phyloP scores from a whole-genome alignment of 1,140 invertebrate species.

The Eupeodes corollae region DNA sequence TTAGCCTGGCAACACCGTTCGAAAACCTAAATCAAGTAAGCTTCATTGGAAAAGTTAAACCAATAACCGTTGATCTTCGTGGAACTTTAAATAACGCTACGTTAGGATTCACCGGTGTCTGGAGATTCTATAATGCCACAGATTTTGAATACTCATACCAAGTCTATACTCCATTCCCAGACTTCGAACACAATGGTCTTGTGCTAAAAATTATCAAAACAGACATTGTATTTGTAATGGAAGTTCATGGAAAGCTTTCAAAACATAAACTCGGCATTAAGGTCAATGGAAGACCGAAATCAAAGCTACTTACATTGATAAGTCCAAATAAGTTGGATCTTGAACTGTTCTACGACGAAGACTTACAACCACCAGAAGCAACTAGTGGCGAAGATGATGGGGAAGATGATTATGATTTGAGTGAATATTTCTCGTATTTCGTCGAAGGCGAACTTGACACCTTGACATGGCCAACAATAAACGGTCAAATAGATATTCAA shows the following conservation, averaged over 20 bases:
- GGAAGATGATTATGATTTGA: constrained; percentile 22
- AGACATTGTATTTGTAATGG: constrained; percentile 52
- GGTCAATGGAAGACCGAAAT: constrained; percentile 41
- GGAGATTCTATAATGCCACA: constrained; percentile 53
- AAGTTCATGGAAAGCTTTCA: constrained; percentile 54
- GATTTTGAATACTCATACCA: constrained; percentile 68
- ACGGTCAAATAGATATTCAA: constrained; percentile 45
- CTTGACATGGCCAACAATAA: constrained; percentile 51
- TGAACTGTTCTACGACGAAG: constrained; percentile 24
- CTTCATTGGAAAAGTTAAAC: constrained; percentile 20
- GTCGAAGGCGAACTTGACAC: constrained; percentile 50
- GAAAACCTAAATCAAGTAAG: constrained; percentile 52
- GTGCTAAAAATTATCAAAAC: constrained; percentile 50
- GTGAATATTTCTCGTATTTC: constrained; percentile 44
- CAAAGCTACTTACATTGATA: constrained; percentile 33
- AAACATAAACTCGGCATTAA: constrained; percentile 48
- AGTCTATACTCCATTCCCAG: constrained; percentile 59
- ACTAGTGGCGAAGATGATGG: constrained; percentile 16
- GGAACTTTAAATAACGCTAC: constrained; percentile 60
- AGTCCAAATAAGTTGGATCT: constrained; percentile 22
- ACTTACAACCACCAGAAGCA: constrained; percentile 17
- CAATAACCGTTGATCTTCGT: constrained; percentile 49
- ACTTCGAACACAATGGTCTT: constrained; percentile 60
- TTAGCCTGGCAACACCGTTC: constrained; percentile 58
- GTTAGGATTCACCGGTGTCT: constrained; percentile 61